A percentile compares a stretch with the other conserved stretches of the same genome.
Evolutionary conservation across 2,113 vertebrate genomes (phyloP).

Genomic region (Atrichornis clamosus): DNA sequence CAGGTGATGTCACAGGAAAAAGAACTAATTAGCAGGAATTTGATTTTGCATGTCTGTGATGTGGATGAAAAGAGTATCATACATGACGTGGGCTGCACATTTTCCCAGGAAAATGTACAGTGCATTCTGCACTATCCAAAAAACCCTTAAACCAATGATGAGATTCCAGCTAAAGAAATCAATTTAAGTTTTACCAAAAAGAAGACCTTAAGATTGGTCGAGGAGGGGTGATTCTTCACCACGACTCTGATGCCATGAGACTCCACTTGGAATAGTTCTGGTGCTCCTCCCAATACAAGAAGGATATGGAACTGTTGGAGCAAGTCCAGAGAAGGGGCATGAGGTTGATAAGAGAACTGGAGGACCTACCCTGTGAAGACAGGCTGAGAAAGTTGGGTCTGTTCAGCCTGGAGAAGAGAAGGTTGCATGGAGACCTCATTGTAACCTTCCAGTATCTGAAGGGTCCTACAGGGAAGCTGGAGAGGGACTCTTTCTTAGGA

Average conservation of each 20-base stretch:
- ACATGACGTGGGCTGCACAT: background rate
- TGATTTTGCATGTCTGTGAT: background rate
- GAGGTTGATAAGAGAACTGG: background rate
- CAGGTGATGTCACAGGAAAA: background rate
- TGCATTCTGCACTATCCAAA: background rate
- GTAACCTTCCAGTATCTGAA: background rate
- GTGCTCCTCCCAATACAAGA: background rate
- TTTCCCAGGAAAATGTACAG: background rate
- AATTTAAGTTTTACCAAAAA: background rate
- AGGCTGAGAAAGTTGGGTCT: background rate
- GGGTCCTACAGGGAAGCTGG: background rate
- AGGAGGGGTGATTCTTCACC: background rate
- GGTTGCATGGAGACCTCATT: background rate
- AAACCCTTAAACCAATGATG: background rate
- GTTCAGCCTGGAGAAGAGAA: background rate
- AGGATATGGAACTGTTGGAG: background rate
- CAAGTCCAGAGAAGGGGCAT: background rate
- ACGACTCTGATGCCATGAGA: background rate
- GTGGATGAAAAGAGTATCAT: background rate
- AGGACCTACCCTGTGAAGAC: background rate
- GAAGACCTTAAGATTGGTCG: background rate
- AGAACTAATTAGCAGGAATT: background rate
- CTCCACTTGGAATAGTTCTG: background rate
- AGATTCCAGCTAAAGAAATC: background rate
- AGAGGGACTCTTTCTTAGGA: background rate